These are phyloP conservation scores for Myotis daubentonii DNA, from an alignment of 2,797 vertebrate genomes.

Conservation along the genomic window DNA sequence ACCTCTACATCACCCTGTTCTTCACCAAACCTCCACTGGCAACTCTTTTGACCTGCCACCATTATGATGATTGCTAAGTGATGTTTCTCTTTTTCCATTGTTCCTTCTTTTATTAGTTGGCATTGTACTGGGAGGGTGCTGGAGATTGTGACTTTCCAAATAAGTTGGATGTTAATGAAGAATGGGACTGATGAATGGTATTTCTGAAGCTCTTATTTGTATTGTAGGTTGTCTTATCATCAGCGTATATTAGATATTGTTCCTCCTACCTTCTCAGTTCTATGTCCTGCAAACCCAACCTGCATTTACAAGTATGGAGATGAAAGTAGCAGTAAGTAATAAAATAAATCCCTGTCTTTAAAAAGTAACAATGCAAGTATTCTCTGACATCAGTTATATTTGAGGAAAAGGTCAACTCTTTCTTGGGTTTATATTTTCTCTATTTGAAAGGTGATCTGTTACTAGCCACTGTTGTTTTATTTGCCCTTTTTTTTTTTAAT, in stretches of 20 bases:
- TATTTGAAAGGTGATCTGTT: background rate
- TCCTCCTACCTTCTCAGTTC: slow-evolving; percentile 93
- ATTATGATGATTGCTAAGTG: background rate
- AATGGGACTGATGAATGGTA: background rate
- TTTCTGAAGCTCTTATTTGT: slow-evolving; percentile 62
- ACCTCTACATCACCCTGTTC: background rate
- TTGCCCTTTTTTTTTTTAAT: background rate
- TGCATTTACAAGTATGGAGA: slow-evolving; percentile 94
- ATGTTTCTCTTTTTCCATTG: background rate
- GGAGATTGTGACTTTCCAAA: background rate
- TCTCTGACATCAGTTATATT: slow-evolving; percentile 7
- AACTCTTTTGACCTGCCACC: background rate
- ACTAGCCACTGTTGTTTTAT: background rate
- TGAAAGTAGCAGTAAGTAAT: slow-evolving; percentile 92
- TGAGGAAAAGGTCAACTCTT: background rate
- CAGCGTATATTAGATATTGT: slow-evolving; percentile 97
- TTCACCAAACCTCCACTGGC: background rate
- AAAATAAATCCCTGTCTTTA: slow-evolving; percentile 66
- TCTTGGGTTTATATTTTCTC: background rate
- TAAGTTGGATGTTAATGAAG: background rate
- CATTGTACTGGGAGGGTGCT: background rate
- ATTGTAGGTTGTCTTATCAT: slow-evolving; percentile 95
- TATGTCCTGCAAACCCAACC: slow-evolving; percentile 93
- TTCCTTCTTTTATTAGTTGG: background rate
- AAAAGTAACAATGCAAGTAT: slow-evolving; percentile 66